Base-by-base conservation (phyloP, 23 tunicate species). In the Pegea sp. region DNA sequence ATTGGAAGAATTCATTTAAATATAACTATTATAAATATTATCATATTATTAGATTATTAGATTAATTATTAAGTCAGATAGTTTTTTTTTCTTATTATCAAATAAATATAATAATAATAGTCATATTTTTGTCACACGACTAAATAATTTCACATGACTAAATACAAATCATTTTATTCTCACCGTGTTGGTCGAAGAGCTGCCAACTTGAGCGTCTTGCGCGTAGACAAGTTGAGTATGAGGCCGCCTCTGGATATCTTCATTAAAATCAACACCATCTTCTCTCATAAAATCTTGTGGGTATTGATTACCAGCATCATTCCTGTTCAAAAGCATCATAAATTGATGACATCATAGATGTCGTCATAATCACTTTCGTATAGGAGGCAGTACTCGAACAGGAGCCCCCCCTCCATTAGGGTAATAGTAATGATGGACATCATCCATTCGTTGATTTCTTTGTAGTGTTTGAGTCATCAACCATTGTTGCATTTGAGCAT, bases 401-500 rank as follows among this genome's bases (percentile, higher is more conserved):
- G 26, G 63, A n/a, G 63, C 49, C 22, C 29, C 63, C 30, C 86
- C 81, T 30, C 52, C 63, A 0, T 66, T 58, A 28, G 58, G 64
- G 29, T 64, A 46, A 59, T 71, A 71, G 59, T 84, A 68, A 58
- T 84, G 84, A 38, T 73, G 79, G 34, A 52, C 68, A 18, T 57
- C 74, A 11, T 84, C 86, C 13, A 49, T 56, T 7, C 49, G 57
- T 30, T 68, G 65, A 6, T 57, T 58, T 27, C 69, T 71, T 26
- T 69, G 76, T 7, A 84, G 62, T 13, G 95, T 84, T 58, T 84
- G 95, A 16, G 86, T 59, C 86, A 84, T 74, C 72, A 84, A 28
- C 95, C 95, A 84, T 57, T 84, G 95, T 43, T 84, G 95, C 75
- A 84, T 66, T 52, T 84, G 95, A 2, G 95, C 84, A 58, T 84